Evolutionary conservation across 2,113 vertebrate genomes (phyloP), one percentile per base, ranked within the genome.

Genomic region (Apodemus sylvaticus): DNA sequence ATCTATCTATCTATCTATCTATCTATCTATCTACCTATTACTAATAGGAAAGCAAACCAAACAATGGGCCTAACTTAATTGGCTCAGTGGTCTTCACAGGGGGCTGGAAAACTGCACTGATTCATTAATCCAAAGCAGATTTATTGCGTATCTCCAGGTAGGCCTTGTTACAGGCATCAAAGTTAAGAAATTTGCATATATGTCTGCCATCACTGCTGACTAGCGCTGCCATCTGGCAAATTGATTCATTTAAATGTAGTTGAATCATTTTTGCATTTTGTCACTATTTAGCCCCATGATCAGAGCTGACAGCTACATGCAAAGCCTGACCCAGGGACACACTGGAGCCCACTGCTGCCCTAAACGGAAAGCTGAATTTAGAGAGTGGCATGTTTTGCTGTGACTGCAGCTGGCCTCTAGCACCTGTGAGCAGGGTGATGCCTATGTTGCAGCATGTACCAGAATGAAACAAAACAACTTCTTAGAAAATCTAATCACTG

Each of bases 1-100:
- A 64, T 64, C 62, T 66, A 66, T 66, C 26, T 31, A 66, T 66
- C 62, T 66, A 64, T 64, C 62, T 64, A 64, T 64, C 62, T 29
- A 66, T 66, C 62, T 64, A 64, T 11, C 64, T 31, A 66, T 20
- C 64, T 64, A 66, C 82, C 70, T 87, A 68, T 68, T 53, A 58
- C 36, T 89, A 77, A 73, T 90, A 58, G 42, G 55, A 62, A 92
- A 76, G 62, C 20, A 77, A 89, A 76, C 34, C n/a, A n/a, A n/a
- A 81, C 92, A 34, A 2, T 39, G 3, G 55, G 34, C 31, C 7
- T 16, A 48, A 48, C 5, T 86, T 66, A 31, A 6, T 45, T 85
- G 39, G 51, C 16, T 85, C n/a, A 62, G 60, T 5, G 10, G 29
- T 78, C 42, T 86, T 89, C 53, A 77, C 8, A 62, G 42, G 4